Evolutionary conservation across 2,113 vertebrate genomes (phyloP), one percentile per base, ranked within the genome.

Genomic region (Cebus imitator): DNA sequence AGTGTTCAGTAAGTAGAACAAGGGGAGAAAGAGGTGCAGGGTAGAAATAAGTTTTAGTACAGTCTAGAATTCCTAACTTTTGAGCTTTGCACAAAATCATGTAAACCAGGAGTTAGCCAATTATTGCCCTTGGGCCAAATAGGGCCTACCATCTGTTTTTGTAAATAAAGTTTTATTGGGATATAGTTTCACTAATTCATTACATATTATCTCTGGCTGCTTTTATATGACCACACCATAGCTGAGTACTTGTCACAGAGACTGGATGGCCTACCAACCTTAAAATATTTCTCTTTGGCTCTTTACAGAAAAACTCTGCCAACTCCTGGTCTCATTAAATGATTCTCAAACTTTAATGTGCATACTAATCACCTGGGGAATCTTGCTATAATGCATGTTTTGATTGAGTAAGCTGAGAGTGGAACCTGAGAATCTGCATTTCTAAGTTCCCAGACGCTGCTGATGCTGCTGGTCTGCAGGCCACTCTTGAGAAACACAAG

Each of bases 241-340:
- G 40, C 8, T 66, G n/a, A 93, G 4, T 61, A 61, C 68, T 48
- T 93, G 30, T 78, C 68, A 90, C 17, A 58, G 72, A 72, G 90
- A 78, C 30, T 27, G 25, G 40, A 72, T 66, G 25, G 37, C 25
- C 78, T 1, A 7, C 43, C 91, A 91, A 83, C 64, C 50, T 37
- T 61, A 79, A 91, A 81, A 73, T 48, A 89, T 86, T 61, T 87
- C n/a, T 90, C 30, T 93, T 43, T 91, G 50, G 45, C 11, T 93
- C 52, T 91, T 90, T n/a, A 55, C 8, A 84, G 70, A 80, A 81
- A 81, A 90, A 35, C 23, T 84, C 23, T 89, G 27, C 45, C 25
- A 94, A 80, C 18, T 84, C 14, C 40, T 79, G n/a, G 55, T 84
- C 76, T 75, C 90, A 58, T 50, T 8, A 23, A 68, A 20, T 83